Conservation (phyloP, 2,113 vertebrate species). For the Semicossyphus pulcher region DNA sequence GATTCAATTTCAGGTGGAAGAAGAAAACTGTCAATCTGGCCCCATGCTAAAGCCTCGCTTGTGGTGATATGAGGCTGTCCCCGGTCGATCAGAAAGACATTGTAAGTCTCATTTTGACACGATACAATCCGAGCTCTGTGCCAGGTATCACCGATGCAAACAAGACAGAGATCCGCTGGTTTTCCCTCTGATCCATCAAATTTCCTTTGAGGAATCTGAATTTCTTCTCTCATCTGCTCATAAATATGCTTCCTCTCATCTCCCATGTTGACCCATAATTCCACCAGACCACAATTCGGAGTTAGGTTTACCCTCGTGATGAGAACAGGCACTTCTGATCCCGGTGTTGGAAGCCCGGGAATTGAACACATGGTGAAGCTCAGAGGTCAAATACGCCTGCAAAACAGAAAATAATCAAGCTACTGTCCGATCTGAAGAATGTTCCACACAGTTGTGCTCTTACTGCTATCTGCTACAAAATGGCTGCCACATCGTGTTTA, state of each 20-base stretch:
- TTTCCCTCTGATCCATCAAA: slow-evolving; percentile 59
- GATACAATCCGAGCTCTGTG: slow-evolving; percentile 84
- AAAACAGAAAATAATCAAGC: slow-evolving; percentile 41
- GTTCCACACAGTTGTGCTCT: not conserved
- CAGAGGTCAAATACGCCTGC: slow-evolving; percentile 39
- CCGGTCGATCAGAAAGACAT: slow-evolving; percentile 88
- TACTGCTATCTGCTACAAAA: not conserved
- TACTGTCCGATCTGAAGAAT: too few relatives aligned
- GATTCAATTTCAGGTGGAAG: slow-evolving; percentile 85
- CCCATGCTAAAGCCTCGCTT: slow-evolving; percentile 75
- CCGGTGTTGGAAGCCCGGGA: slow-evolving; percentile 64
- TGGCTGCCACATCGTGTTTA: not conserved
- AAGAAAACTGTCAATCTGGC: slow-evolving; percentile 80
- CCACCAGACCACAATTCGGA: slow-evolving; percentile 78
- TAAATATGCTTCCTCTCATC: slow-evolving; percentile 74
- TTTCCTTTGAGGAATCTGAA: slow-evolving; percentile 74
- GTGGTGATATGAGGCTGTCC: slow-evolving; percentile 72
- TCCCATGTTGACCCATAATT: slow-evolving; percentile 84
- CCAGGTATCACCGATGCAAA: slow-evolving; percentile 83
- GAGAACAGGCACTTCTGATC: slow-evolving; percentile 74
- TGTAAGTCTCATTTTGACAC: slow-evolving; percentile 62
- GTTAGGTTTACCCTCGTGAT: slow-evolving; percentile 83
- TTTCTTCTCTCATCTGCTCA: slow-evolving; percentile 70
- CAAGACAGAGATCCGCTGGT: slow-evolving; percentile 83
- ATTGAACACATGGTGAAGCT: slow-evolving; percentile 76